Evolutionary conservation across 2,888 invertebrate genomes (phyloP), one percentile per base, ranked within the genome.

Genomic region (Pedicia rivosa): DNA sequence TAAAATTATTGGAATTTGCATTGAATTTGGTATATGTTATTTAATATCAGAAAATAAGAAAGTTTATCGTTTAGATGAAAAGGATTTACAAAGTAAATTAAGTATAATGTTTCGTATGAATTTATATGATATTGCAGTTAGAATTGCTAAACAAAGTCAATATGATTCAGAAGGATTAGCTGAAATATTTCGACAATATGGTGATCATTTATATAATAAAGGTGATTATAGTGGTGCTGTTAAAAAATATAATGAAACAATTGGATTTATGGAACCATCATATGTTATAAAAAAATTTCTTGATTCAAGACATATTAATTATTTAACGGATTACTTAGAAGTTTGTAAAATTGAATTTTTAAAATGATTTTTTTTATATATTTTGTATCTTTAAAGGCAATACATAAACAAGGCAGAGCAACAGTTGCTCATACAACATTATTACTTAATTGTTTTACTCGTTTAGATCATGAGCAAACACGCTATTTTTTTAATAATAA

Each of bases 241-340:
- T 41, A 78, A 83, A 33, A 92, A 95, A 57, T 98, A 97, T 56
- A 81, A 87, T 28, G 87, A 88, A 64, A 97, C 98, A 0, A 94
- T 98, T 42, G 94, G 94, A 15, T 80, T 80, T 60, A 61, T 97
- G 5, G 94, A 95, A 54, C 90, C 97, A 0, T 95, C 92, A 0
- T 92, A 92, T 54, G 90, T 98, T 1, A 97, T 98, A 41, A 68
- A 88, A 44, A 90, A 91, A 66, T 92, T 95, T 52, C 65, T 97
- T 26, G 90, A 92, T 57, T 88, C 92, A 0, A 78, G 92, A 38
- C 80, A 92, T 49, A 78, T 95, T 42, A 79, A 84, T 49, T 83
- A 86, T 46, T 63, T 98, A 42, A 84, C 90, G 0, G 75, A 75
- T 40, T 98, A 98, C 59, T 63, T 98, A 35, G 44, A 46, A 13